Percentiles rank a stretch among this genome's conserved stretches.
These are phyloP conservation scores for Trichogramma evanescens DNA, from an alignment of 2,888 invertebrate species.

Conservation along the genomic window DNA sequence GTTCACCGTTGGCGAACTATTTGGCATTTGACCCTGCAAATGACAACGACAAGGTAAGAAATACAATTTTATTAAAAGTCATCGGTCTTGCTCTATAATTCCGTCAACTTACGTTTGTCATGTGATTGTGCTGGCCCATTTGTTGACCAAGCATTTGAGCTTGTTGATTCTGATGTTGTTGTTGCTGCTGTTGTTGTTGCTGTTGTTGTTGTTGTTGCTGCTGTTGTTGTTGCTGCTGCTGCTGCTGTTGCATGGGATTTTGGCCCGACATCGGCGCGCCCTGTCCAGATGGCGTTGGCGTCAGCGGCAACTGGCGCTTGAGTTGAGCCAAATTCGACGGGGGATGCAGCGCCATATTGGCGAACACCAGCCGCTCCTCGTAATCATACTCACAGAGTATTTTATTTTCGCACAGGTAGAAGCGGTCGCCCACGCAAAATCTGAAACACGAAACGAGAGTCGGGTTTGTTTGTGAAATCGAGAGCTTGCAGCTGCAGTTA, in stretches of 20 bases:
- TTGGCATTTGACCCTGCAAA: slow-evolving; percentile 42
- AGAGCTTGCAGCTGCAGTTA: neutral
- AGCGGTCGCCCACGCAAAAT: slow-evolving; percentile 96
- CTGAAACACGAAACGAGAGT: slow-evolving; percentile 50
- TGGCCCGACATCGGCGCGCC: slow-evolving; percentile 39
- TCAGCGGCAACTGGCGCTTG: slow-evolving; percentile 57
- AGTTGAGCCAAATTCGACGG: slow-evolving; percentile 69
- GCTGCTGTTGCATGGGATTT: slow-evolving; percentile 31
- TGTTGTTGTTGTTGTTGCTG: slow-evolving; percentile 17
- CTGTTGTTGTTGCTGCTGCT: slow-evolving; percentile 20
- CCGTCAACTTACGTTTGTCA: slow-evolving; percentile 39
- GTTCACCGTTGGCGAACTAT: slow-evolving; percentile 39
- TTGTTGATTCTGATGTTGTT: slow-evolving; percentile 33
- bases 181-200: slow-evolving; percentile 9
- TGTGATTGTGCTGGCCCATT: slow-evolving; percentile 42
- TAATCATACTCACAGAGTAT: slow-evolving; percentile 97
- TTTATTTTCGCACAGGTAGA: slow-evolving; percentile 95
- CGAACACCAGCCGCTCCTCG: slow-evolving; percentile 90
- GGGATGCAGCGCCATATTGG: slow-evolving; percentile 89
- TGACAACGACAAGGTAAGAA: neutral
- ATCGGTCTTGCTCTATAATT: neutral
- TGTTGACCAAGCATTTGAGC: slow-evolving; percentile 39
- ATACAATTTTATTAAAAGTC: neutral
- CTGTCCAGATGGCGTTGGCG: slow-evolving; percentile 40
- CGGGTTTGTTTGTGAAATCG: neutral